These are phyloP conservation scores for Chloroceryle amazona DNA, from an alignment of 2,797 vertebrate genomes.

Conservation along the genomic window DNA sequence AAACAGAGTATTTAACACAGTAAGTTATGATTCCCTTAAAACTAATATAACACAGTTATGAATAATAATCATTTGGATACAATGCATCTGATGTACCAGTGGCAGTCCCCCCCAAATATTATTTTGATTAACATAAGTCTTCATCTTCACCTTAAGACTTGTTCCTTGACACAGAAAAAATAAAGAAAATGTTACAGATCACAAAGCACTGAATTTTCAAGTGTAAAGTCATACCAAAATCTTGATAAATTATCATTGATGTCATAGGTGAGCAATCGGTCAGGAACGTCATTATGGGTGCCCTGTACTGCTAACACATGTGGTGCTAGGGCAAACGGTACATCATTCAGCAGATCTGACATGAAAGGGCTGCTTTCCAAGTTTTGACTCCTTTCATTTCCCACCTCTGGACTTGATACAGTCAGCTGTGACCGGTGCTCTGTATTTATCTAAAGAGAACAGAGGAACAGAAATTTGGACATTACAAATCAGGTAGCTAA, in stretches of 20 bases:
- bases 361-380: slow-evolving; percentile 77
- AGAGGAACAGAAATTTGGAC: slow-evolving; percentile 45
- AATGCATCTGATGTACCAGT: background rate
- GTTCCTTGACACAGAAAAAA: background rate
- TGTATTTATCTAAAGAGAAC: slow-evolving; percentile 69
- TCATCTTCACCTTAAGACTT: slow-evolving; percentile 34
- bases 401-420: slow-evolving; percentile 35
- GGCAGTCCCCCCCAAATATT: background rate
- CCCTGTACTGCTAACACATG: slow-evolving; percentile 90
- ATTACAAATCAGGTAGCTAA: background rate
- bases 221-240: slow-evolving; percentile 95
- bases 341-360: slow-evolving; percentile 90
- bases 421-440: slow-evolving; percentile 54
- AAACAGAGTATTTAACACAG: background rate
- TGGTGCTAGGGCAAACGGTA: slow-evolving; percentile 94
- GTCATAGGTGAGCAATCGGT: slow-evolving; percentile 85
- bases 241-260: slow-evolving; percentile 87
- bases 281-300: slow-evolving; percentile 80
- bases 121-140: background rate
- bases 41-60: background rate
- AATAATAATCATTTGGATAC: background rate
- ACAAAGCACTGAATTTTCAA: slow-evolving; percentile 96
- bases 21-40: slow-evolving; percentile 6
- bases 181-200: slow-evolving; percentile 74
- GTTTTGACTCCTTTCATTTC: slow-evolving; percentile 56